Base-by-base conservation (phyloP, 2,888 invertebrate species). In the Abscondita cerata region DNA sequence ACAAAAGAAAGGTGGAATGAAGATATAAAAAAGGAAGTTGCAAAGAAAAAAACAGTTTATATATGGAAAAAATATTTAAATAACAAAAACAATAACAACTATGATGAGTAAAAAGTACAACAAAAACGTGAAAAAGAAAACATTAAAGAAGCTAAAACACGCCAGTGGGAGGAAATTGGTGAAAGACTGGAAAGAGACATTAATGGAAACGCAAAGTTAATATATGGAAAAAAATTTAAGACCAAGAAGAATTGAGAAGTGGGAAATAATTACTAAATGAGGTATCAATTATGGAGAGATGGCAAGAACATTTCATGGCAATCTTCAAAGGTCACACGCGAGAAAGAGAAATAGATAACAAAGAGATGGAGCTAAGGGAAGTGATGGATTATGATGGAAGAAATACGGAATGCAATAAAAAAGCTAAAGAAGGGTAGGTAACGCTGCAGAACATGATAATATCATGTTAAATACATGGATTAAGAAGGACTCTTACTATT, bases 201-300 rank as follows among this genome's bases (percentile, higher is more conserved):
- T 18, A 47, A 47, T 12, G 65, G 65, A 20, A 65, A 67, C 52
- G 56, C 62, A 19, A 60, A 55, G 20, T 38, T 60, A 25, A 31
- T 60, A 1, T 60, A 40, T 40, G 48, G 31, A 60, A 60, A 60
- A 47, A 33, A 53, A 48, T 18, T 12, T 56, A 6, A 56, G 56
- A 16, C 16, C 6, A 20, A 36, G 38, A 20, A 11, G 19, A 15
- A 52, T 1, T n/a, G 41, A 20, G 13, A 40, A 40, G 36, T 40
- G n/a, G n/a, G n/a, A n/a, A n/a, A n/a, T n/a, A n/a, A n/a, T n/a
- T n/a, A n/a, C n/a, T n/a, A n/a, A n/a, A n/a, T n/a, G n/a, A n/a
- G n/a, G n/a, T 20, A 16, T 12, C 3, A 53, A 53, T 53, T 15
- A 25, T 44, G 6, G 46, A 53, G n/a, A 41, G 52, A 20, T 52